These are phyloP conservation scores for Siderastrea radians DNA, from an alignment of 92 coral and sea anemone species.

Conservation along the genomic window DNA sequence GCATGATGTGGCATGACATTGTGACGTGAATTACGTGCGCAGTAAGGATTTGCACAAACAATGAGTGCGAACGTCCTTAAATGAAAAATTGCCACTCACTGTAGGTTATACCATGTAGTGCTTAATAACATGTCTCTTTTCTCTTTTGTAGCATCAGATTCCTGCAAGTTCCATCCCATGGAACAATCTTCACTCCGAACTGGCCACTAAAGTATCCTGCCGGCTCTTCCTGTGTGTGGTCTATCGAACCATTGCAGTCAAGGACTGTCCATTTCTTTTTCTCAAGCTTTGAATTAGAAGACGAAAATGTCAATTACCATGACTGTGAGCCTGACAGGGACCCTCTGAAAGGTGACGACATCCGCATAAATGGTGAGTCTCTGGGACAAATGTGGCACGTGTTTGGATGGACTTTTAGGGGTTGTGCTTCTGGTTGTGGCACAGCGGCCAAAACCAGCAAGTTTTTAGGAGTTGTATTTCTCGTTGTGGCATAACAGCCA, in stretches of 20 bases:
- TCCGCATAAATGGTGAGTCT: constrained; percentile 23
- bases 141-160: background rate
- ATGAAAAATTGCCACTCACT: background rate
- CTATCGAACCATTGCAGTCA: background rate
- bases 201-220: constrained; percentile 20
- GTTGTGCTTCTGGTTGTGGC: too few species aligned
- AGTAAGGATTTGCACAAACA: too few species aligned
- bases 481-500: too few species aligned
- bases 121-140: too few species aligned
- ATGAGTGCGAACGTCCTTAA: too few species aligned
- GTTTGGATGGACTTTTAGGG: too few species aligned
- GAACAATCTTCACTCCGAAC: constrained; percentile 24
- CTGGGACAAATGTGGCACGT: too few species aligned
- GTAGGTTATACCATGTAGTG: background rate
- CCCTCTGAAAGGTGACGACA: background rate
- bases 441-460: too few species aligned
- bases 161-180: background rate
- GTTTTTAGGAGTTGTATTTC: too few species aligned
- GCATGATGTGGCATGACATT: too few species aligned
- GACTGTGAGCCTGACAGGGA: background rate
- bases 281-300: background rate
- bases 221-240: background rate
- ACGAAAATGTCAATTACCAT: too few species aligned
- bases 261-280: constrained; percentile 11
- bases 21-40: too few species aligned